Base-by-base conservation (phyloP, 2,797 vertebrate genomes). In the Halcyon chelicuti region DNA sequence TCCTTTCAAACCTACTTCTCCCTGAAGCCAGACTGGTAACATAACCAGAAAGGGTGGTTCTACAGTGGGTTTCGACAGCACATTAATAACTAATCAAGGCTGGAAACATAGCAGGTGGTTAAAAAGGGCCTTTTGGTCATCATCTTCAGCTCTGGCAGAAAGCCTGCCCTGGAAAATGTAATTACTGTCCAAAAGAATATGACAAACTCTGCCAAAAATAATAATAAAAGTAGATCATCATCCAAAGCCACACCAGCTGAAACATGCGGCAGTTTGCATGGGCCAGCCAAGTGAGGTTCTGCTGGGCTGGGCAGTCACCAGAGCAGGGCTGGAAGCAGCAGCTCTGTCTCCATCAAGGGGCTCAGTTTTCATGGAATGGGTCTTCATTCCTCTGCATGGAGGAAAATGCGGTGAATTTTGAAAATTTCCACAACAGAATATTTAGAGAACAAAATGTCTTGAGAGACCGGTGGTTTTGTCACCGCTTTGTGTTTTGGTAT, bases 121-220 rank as follows among this genome's bases (percentile, higher is more conserved):
- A 87, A 85, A 86, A 89, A 79, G 78, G 51, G 83, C 65, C 88
- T 92, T 42, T 95, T 92, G 93, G 94, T 97, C 96, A 74, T 91
- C 54, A 0, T 82, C 92, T 9, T 4, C 25, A 91, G 90, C 86
- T 87, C 95, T 96, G 96, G 95, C 96, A 95, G 93, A 84, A 85
- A 94, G 90, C 96, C 96, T 78, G 86, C 86, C 77, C 78, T 95
- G 96, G 94, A 95, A 96, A 97, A 95, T 94, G 96, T 96, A 95
- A 96, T 95, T 97, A 93, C 95, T 77, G 52, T 90, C 95, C 92
- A 89, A 85, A 96, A 96, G 94, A 95, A 92, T 94, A 92, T 0
- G 0, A 83, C 9, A 17, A 39, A 80, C 86, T 58, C 71, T 96
- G 96, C 96, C 96, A 96, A 87, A 96, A 95, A 95, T 92, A 77